Evolutionary conservation across 2,113 vertebrate species (phyloP).

Genomic region (Grammomys surdaster): DNA sequence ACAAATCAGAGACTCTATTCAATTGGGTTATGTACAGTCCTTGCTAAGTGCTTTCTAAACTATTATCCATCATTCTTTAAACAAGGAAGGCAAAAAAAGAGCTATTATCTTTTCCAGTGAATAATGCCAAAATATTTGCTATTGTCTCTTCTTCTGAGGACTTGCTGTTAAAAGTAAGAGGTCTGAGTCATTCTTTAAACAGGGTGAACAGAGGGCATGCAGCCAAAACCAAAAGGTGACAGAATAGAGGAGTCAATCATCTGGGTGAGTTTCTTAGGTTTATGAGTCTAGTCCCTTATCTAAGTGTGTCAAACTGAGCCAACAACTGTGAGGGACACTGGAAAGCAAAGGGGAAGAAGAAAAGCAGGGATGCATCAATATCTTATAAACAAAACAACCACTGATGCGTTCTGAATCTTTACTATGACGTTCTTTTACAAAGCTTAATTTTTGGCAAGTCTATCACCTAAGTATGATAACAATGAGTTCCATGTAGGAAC

Average conservation of each 20-base stretch:
- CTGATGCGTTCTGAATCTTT: not conserved
- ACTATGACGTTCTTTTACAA: not conserved
- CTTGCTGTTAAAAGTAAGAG: constrained; percentile 51
- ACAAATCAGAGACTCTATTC: constrained; percentile 34
- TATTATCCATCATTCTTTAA: constrained; percentile 19
- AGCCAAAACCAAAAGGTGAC: not conserved
- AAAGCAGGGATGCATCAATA: not conserved
- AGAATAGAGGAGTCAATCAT: not conserved
- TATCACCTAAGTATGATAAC: not conserved
- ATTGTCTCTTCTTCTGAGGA: constrained; percentile 51
- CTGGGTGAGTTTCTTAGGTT: not conserved
- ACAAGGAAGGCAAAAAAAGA: constrained; percentile 30
- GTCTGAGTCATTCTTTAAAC: constrained; percentile 72
- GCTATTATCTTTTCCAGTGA: constrained; percentile 50
- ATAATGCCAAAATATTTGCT: constrained; percentile 67
- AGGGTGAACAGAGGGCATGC: constrained; percentile 61
- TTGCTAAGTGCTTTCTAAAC: constrained; percentile 6
- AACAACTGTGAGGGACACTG: not conserved
- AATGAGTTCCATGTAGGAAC: not conserved
- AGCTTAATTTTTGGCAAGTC: constrained; percentile 16
- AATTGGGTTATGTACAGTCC: not conserved
- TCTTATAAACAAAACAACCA: not conserved
- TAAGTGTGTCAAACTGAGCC: not conserved
- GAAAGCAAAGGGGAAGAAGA: not conserved
- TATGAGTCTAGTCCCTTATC: not conserved